phyloP scores from a whole-genome alignment of 2,113 vertebrate genomes.

The Carassius carassius region DNA sequence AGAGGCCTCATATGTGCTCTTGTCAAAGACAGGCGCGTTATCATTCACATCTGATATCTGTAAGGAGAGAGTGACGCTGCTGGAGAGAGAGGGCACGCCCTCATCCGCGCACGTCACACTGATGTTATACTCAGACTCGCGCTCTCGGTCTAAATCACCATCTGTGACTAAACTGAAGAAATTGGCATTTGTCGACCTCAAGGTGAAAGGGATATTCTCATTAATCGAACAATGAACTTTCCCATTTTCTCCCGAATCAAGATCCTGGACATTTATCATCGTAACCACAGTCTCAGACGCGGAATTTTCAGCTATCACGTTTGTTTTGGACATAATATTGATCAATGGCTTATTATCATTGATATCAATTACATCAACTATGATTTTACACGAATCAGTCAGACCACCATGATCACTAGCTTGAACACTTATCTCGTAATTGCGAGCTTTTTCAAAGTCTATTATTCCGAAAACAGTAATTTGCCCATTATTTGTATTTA shows the following conservation, averaged over 20 bases:
- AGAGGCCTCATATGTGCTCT: slow-evolving; percentile 62
- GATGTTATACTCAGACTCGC: slow-evolving; percentile 53
- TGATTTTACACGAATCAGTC: slow-evolving; percentile 34
- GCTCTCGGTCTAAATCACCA: slow-evolving; percentile 58
- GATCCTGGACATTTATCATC: slow-evolving; percentile 15
- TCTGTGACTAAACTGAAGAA: slow-evolving; percentile 60
- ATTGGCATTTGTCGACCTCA: background rate
- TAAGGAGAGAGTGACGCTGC: slow-evolving; percentile 64
- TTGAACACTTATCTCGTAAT: background rate
- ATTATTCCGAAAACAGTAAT: slow-evolving; percentile 29
- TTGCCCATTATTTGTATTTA: slow-evolving; percentile 20
- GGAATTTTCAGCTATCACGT: background rate
- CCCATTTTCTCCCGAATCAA: slow-evolving; percentile 57
- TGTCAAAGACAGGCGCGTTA: slow-evolving; percentile 70
- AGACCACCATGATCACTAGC: slow-evolving; percentile 26
- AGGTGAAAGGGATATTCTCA: slow-evolving; percentile 40
- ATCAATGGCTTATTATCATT: slow-evolving; percentile 41
- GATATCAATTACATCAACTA: slow-evolving; percentile 40
- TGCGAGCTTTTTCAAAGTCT: slow-evolving; percentile 17
- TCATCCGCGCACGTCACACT: slow-evolving; percentile 57
- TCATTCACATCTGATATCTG: slow-evolving; percentile 73
- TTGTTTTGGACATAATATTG: background rate
- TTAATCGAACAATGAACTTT: slow-evolving; percentile 41
- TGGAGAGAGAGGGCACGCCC: slow-evolving; percentile 67
- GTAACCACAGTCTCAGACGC: background rate